Conservation (phyloP, 1,140 invertebrate species). For the Chironomus tepperi region DNA sequence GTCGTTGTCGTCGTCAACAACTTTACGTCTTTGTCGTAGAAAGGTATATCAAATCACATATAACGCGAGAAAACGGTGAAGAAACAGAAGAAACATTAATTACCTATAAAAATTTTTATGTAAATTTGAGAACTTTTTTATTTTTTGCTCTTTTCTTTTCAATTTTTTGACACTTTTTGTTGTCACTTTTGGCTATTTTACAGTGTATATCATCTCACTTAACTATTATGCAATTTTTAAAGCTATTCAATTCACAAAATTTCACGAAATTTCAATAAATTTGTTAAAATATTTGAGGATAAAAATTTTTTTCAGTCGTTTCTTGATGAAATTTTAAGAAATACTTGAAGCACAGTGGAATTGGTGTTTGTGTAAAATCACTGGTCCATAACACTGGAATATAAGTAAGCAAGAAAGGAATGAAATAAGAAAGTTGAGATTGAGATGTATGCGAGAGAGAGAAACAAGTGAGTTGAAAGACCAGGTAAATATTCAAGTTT, state of each 20-base stretch:
- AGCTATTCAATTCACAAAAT: neutral
- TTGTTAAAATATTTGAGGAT: slow-evolving; percentile 17
- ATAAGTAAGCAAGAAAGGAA: neutral
- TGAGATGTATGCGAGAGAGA: neutral
- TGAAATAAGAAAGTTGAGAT: slow-evolving; percentile 14
- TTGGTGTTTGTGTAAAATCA: slow-evolving; percentile 20
- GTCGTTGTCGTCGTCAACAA: neutral
- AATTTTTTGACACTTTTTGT: neutral
- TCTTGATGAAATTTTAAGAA: slow-evolving; percentile 18
- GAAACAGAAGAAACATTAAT: slow-evolving; percentile 15
- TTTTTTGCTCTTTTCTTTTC: neutral
- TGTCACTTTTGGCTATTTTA: neutral
- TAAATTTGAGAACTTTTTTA: neutral
- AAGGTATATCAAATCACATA: slow-evolving; percentile 7
- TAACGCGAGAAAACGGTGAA: slow-evolving; percentile 11
- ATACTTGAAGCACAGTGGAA: slow-evolving; percentile 12
- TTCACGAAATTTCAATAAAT: neutral
- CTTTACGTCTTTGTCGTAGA: slow-evolving; percentile 2
- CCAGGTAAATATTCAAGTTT: neutral
- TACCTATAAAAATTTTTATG: slow-evolving; percentile 23
- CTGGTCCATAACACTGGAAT: slow-evolving; percentile 23
- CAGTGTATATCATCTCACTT: neutral
- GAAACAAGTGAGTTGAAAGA: slow-evolving; percentile 15
- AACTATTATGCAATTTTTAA: neutral
- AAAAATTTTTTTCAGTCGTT: slow-evolving; percentile 5